phyloP scores from a whole-genome alignment of 2,888 invertebrate species.

The Nebria salina region DNA sequence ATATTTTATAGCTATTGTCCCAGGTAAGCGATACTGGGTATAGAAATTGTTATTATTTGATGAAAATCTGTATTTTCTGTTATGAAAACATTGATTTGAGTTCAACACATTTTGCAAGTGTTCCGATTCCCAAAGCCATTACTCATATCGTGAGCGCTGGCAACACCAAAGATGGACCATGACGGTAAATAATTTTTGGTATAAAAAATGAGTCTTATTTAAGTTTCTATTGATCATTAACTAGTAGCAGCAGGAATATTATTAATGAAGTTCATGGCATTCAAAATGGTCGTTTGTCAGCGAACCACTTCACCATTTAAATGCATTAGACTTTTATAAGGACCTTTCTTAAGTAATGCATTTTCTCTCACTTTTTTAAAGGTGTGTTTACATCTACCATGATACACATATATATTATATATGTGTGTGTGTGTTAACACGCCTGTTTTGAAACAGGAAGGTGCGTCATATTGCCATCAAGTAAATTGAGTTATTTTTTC shows the following conservation, averaged over 20 bases:
- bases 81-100: neutral
- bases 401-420: too few species aligned
- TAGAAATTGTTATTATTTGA: neutral
- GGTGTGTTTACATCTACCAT: neutral
- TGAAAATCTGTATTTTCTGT: neutral
- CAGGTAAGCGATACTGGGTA: too few species aligned
- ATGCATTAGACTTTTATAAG: neutral
- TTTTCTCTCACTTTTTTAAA: neutral
- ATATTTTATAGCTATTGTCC: too few species aligned
- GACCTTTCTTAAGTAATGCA: neutral
- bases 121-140: neutral
- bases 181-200: neutral
- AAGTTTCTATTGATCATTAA: neutral
- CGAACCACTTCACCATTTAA: neutral
- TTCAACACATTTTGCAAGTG: neutral
- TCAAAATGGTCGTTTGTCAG: neutral
- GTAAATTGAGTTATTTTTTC: neutral
- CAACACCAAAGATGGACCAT: neutral
- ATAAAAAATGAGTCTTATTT: neutral
- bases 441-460: neutral
- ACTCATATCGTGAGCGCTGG: neutral
- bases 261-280: neutral
- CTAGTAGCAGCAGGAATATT: neutral
- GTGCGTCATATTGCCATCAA: neutral
- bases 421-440: neutral